Base-by-base conservation (phyloP, 2,888 invertebrate species). In the Plusia festucae region DNA sequence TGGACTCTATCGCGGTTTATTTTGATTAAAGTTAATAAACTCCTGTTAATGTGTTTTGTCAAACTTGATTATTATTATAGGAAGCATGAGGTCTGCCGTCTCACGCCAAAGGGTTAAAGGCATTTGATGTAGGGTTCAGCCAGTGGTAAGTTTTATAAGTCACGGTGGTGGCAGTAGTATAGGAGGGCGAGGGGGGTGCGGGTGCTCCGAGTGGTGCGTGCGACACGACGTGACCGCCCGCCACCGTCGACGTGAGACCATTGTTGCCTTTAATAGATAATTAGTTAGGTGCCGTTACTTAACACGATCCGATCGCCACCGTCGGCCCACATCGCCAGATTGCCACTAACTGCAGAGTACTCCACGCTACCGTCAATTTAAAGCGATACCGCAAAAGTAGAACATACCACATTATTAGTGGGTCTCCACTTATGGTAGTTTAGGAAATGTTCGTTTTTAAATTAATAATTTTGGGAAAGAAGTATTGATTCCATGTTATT, bases 241-340 rank as follows among this genome's bases (percentile, higher is more conserved):
- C 80, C 84, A 72, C 69, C 81, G 82, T 75, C 85, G 90, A 92
- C 93, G 93, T 93, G 92, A 86, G 89, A 87, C 92, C 88, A 93
- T 94, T 94, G 93, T 94, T 91, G 91, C 85, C 88, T 88, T 83
- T 93, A 92, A 93, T 93, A 93, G 92, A 90, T 93, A 93, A 94
- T 94, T 94, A 94, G 93, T 88, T 89, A 85, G 88, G 82, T 93
- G 88, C 93, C 93, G 94, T 94, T 94, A 94, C 81, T 83, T 89
- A 88, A 90, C 89, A 89, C 89, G 90, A 92, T 87, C 88, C 83
- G 88, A 90, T 90, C 86, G 87, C 86, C 85, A 86, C 82, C 73
- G 84, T 76, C 84, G 88, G 78, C 87, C 89, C 88, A 90, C 88
- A 89, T 90, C 83, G 81, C 76, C 78, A 81, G 83, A 87, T 86